Base-by-base conservation (phyloP, 2,888 invertebrate genomes). In the Sipha maydis region DNA sequence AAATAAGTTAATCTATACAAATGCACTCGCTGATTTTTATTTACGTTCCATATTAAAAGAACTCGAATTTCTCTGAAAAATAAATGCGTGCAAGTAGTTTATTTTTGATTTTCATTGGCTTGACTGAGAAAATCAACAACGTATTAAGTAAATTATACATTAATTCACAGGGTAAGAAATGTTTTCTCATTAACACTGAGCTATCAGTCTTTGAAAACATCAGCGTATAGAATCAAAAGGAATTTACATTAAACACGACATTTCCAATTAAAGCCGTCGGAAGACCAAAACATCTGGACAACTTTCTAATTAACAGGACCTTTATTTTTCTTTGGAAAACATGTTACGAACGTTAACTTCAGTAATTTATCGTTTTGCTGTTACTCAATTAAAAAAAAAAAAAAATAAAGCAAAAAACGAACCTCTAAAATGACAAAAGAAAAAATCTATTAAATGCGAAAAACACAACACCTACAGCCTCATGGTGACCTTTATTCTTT, bases 361-460 rank as follows among this genome's bases (percentile, higher is more conserved):
- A 21, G 80, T 80, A 88, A 88, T 88, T 88, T 88, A 80, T 88
- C 79, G 86, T 88, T 88, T 88, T 80, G 41, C 61, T 88, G 77
- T 85, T 48, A 77, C 67, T 85, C 85, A 48, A 77, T 77, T 77
- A 77, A 67, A 85, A 61, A 83, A 56, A 75, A 84, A 41, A 67
- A 67, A 71, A 48, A 82, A 61, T 34, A 56, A 21, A 5, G 17
- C 79, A 79, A 34, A 61, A 71, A 61, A 31, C 8, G 17, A 86
- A 79, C 54, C 71, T 73, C 56, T 28, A 56, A 79, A 86, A 86
- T 73, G 73, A 78, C 41, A 71, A 79, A 38, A 71, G 85, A 71
- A 83, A 61, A 80, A 56, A 80, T 80, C 73, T 73, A 80, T 88
- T 80, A 80, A 86, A 88, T 38, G 67, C 67, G 77, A 48, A 85